Evolutionary conservation across 2,113 vertebrate species (phyloP).

Genomic region (Glaucidium brasilianum): DNA sequence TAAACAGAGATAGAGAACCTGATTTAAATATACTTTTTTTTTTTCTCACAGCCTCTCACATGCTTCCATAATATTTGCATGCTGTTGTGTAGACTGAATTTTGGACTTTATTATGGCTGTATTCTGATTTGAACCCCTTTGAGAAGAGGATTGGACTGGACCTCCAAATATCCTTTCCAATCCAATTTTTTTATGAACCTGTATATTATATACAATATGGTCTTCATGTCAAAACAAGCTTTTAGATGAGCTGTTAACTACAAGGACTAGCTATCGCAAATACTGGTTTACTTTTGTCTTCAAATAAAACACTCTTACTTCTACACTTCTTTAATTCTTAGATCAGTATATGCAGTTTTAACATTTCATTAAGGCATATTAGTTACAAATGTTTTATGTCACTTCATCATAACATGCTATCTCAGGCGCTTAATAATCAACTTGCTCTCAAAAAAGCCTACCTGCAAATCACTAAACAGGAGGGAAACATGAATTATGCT

Average conservation of each 20-base stretch:
- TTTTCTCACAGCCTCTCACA: neutral
- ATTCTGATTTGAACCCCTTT: neutral
- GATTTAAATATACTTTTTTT: neutral
- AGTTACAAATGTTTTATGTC: neutral
- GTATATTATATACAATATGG: neutral
- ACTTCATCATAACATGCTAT: neutral
- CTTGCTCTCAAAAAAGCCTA: neutral
- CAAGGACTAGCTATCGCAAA: neutral
- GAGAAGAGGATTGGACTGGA: neutral
- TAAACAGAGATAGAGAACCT: neutral
- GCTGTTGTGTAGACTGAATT: neutral
- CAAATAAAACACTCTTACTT: neutral
- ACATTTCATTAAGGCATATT: neutral
- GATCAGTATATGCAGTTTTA: neutral
- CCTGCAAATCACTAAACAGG: neutral
- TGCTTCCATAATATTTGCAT: neutral
- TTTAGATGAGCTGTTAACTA: neutral
- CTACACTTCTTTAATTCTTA: neutral
- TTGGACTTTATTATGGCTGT: neutral
- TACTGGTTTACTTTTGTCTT: neutral
- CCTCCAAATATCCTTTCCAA: neutral
- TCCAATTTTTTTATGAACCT: neutral
- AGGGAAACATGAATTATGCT: neutral
- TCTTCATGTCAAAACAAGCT: neutral
- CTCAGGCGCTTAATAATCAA: neutral